Evolutionary conservation across 2,888 invertebrate species (phyloP).

Genomic region (Plebejus melissa): DNA sequence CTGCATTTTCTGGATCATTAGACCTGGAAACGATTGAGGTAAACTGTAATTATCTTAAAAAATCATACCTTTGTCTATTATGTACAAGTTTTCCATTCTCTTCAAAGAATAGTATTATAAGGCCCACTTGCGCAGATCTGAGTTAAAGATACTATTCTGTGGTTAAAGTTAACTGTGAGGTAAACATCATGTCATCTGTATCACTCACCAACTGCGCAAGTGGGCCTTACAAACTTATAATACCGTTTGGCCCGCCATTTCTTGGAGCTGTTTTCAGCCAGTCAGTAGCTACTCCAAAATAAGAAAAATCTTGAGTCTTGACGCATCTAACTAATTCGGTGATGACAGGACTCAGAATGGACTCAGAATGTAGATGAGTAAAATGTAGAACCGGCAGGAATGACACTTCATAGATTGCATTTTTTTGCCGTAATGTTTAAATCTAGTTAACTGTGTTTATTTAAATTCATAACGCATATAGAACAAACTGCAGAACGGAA

Average conservation of each 20-base stretch:
- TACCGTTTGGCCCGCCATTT: neutral
- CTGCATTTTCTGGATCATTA: conserved; percentile 1
- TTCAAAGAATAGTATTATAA: neutral
- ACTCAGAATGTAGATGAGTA: too few species aligned
- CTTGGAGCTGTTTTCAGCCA: too few species aligned
- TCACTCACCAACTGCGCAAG: too few species aligned
- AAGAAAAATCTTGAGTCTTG: neutral
- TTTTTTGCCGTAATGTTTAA: neutral
- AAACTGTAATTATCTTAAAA: neutral
- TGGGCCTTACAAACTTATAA: neutral
- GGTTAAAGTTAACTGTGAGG: too few species aligned
- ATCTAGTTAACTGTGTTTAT: neutral
- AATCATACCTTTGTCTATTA: neutral
- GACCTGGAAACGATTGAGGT: neutral
- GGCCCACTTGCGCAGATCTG: too few species aligned
- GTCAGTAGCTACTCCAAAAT: neutral
- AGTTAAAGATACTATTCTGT: too few species aligned
- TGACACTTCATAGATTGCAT: neutral
- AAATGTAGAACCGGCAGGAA: neutral
- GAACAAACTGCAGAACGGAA: conserved; percentile 2
- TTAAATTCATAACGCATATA: conserved; percentile 7
- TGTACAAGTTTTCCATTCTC: neutral
- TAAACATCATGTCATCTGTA: too few species aligned
- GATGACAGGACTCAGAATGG: too few species aligned
- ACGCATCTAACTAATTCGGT: neutral